These are phyloP conservation scores for Platorchestia sp. DNA, from an alignment of 1,140 invertebrate species.

Conservation along the genomic window DNA sequence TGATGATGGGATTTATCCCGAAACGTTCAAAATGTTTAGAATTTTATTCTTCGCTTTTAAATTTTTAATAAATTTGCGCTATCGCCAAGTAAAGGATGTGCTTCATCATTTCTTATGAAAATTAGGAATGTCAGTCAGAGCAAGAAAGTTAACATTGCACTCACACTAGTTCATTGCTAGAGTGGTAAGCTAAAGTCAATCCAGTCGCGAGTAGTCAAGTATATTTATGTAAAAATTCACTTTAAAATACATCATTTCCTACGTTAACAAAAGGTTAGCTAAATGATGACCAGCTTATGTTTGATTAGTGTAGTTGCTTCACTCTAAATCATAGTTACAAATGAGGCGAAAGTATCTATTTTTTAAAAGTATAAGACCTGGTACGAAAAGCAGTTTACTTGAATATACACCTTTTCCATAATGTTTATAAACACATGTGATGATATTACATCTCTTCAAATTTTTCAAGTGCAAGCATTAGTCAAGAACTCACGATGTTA, in stretches of 20 bases:
- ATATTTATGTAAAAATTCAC: neutral
- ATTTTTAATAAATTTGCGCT: too few species aligned
- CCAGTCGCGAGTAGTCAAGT: too few species aligned
- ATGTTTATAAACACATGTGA: neutral
- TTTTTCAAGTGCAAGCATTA: too few species aligned
- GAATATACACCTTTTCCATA: neutral
- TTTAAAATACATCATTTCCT: neutral
- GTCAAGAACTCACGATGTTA: too few species aligned
- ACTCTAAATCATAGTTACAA: neutral
- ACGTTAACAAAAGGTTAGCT: neutral
- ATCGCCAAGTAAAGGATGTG: too few species aligned
- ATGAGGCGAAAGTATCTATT: neutral
- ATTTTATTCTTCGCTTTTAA: too few species aligned
- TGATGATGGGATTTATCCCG: too few species aligned
- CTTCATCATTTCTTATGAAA: neutral
- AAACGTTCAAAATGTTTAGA: too few species aligned
- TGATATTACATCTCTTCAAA: neutral
- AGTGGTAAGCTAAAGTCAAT: too few species aligned
- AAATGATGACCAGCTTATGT: neutral
- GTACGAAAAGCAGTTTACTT: neutral
- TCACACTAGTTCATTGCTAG: neutral
- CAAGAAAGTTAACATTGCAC: neutral
- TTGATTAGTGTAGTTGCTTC: neutral
- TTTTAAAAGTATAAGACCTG: neutral
- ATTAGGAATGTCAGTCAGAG: neutral